Percentiles rank a stretch among this genome's conserved stretches.
Evolutionary conservation across 2,888 invertebrate genomes (phyloP).

Genomic region (Cantharis rustica): DNA sequence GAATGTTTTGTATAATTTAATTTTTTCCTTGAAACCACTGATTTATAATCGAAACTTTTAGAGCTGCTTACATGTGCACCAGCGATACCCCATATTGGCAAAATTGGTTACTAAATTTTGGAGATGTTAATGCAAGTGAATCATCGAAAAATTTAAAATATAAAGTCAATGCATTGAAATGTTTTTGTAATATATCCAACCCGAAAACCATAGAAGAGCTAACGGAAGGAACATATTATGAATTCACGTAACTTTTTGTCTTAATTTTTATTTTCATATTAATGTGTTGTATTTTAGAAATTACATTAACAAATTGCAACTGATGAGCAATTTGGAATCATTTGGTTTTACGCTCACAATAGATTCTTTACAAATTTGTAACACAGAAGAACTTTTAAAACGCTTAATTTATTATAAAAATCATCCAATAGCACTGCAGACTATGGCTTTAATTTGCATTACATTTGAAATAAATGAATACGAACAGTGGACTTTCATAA

Average conservation of each 20-base stretch:
- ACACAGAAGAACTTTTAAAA: constrained; percentile 44
- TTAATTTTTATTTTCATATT: not conserved
- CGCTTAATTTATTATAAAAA: constrained; percentile 39
- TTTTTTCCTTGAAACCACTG: too few relatives aligned
- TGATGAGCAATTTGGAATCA: constrained; percentile 44
- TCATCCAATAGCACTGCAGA: constrained; percentile 38
- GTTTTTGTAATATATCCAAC: constrained; percentile 45
- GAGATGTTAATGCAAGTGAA: constrained; percentile 20
- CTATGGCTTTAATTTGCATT: constrained; percentile 46
- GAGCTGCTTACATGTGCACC: constrained; percentile 38
- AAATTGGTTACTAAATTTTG: constrained; percentile 24
- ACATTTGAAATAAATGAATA: constrained; percentile 42
- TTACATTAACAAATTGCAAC: constrained; percentile 43
- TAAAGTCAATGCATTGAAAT: constrained; percentile 45
- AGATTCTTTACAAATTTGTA: constrained; percentile 37
- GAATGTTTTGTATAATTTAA: too few relatives aligned
- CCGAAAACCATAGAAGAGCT: constrained; percentile 37
- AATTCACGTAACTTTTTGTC: constrained; percentile 38
- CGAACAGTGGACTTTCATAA: constrained; percentile 36
- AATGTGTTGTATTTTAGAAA: constrained; percentile 38
- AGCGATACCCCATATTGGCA: constrained; percentile 36
- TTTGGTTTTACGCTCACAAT: constrained; percentile 43
- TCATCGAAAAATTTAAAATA: constrained; percentile 29
- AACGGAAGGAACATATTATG: constrained; percentile 35
- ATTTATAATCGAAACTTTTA: constrained; percentile 5